Conservation (phyloP, 2,113 vertebrate species). For the Cyprinodon tularosa region DNA sequence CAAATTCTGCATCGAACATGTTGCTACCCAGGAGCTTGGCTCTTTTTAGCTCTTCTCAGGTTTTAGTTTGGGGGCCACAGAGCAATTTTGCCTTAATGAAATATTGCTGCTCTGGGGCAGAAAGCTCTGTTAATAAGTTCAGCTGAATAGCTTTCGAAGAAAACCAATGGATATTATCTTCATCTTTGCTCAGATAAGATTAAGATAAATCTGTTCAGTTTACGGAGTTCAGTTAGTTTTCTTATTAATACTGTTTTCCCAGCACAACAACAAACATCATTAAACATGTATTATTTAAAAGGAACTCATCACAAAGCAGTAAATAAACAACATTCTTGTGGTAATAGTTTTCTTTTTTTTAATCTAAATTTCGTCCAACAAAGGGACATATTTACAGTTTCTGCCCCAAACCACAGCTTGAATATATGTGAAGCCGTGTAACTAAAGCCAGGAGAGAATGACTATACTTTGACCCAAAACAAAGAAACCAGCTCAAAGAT, state of each 20-base stretch:
- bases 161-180: background rate
- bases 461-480: constrained; percentile 5
- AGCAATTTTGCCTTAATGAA: background rate
- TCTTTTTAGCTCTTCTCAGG: background rate
- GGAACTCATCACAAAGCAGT: background rate
- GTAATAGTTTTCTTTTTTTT: background rate
- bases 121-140: background rate
- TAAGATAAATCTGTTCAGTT: background rate
- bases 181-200: background rate
- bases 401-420: background rate
- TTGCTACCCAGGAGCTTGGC: background rate
- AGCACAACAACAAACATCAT: background rate
- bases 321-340: background rate
- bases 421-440: background rate
- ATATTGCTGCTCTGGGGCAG: background rate
- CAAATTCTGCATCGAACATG: background rate
- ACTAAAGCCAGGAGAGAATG: background rate
- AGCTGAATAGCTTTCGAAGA: background rate
- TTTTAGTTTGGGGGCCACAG: background rate
- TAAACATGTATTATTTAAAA: background rate
- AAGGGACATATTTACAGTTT: background rate
- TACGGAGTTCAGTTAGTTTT: background rate
- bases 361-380: background rate
- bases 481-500: background rate
- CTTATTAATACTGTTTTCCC: background rate